phyloP scores from a whole-genome alignment of 2,113 vertebrate genomes.

The Ictalurus punctatus region DNA sequence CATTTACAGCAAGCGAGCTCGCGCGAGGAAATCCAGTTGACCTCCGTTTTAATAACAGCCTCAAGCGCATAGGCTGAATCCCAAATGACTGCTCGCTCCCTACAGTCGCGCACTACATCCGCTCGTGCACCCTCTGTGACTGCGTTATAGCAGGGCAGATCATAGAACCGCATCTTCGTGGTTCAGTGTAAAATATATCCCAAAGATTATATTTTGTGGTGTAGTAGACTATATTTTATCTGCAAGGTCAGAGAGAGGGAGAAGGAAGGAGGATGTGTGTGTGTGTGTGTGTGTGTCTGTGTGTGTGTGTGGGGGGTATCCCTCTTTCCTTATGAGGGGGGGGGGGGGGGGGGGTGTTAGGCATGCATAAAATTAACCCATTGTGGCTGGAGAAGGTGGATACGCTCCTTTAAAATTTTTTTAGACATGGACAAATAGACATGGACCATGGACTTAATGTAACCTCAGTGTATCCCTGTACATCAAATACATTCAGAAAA shows the following conservation, averaged over 20 bases:
- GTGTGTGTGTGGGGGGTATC: conserved; percentile 37
- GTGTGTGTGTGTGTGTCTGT: no score
- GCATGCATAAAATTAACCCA: conserved; percentile 36
- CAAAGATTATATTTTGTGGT: background rate
- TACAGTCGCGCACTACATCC: conserved; percentile 21
- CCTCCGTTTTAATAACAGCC: conserved; percentile 16
- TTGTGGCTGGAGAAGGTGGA: background rate
- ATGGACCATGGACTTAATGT: background rate
- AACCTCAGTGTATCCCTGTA: background rate
- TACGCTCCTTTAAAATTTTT: background rate
- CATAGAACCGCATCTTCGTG: background rate
- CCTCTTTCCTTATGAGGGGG: conserved; percentile 48
- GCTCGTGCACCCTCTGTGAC: background rate
- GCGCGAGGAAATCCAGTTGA: background rate
- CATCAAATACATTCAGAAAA: background rate
- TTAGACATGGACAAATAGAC: no score
- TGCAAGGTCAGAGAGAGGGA: conserved; percentile 61
- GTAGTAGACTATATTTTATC: background rate
- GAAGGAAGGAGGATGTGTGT: conserved; percentile 29
- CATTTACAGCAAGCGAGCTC: background rate
- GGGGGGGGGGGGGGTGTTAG: conserved; percentile 11
- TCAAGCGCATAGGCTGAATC: background rate
- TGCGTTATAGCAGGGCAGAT: background rate
- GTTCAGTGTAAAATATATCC: background rate
- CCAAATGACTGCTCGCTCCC: background rate